phyloP scores from a whole-genome alignment of 2,113 vertebrate species.

The Corvus cornix region DNA sequence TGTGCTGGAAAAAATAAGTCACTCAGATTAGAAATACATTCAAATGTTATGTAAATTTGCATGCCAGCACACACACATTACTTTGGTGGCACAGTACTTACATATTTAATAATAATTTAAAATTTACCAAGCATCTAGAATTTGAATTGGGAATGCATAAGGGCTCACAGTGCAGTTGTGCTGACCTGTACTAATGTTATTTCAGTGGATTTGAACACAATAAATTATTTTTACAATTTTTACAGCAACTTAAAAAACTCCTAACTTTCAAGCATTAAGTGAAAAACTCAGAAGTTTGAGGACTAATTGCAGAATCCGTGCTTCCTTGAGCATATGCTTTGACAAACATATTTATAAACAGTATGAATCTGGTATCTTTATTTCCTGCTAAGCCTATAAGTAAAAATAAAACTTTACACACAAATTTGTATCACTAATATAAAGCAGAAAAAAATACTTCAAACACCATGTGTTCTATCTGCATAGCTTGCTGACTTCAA shows the following conservation, averaged over 20 bases:
- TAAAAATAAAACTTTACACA: background rate
- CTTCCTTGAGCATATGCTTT: background rate
- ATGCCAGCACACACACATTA: background rate
- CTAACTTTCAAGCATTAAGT: background rate
- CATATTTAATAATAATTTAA: background rate
- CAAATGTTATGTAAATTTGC: background rate
- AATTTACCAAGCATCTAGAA: background rate
- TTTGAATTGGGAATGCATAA: background rate
- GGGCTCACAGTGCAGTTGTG: background rate
- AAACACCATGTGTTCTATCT: background rate
- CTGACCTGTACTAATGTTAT: background rate
- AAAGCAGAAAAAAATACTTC: background rate
- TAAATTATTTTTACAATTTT: background rate
- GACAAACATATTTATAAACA: background rate
- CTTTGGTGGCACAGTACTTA: background rate
- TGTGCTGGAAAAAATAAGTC: conserved; percentile 6
- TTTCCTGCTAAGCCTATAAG: background rate
- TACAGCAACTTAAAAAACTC: fast-evolving
- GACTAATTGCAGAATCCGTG: background rate
- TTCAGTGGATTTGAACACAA: background rate
- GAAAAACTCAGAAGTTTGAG: background rate
- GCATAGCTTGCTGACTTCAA: background rate
- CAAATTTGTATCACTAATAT: background rate
- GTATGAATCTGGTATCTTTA: background rate
- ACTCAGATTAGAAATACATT: background rate